phyloP scores from a whole-genome alignment of 2,113 vertebrate species.

The Capra hircus region DNA sequence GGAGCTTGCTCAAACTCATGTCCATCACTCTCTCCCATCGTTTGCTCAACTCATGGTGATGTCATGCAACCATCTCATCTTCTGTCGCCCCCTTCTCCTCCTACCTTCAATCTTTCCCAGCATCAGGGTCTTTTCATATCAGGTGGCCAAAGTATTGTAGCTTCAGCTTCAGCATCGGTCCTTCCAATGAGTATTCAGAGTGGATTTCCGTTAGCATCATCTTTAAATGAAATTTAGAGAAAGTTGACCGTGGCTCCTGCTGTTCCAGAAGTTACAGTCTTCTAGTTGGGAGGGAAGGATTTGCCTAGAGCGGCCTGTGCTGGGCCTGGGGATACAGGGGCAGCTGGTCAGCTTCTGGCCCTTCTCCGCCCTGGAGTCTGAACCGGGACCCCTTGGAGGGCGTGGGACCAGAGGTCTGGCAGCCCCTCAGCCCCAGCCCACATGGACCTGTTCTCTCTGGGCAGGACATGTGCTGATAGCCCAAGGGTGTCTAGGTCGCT shows the following conservation, averaged over 20 bases:
- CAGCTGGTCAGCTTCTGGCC: background rate
- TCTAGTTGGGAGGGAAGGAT: background rate
- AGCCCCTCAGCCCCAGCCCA: fast-evolving
- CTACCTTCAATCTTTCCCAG: background rate
- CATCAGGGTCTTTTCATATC: background rate
- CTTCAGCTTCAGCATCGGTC: background rate
- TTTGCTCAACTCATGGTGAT: background rate
- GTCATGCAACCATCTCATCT: background rate
- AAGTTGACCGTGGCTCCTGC: background rate
- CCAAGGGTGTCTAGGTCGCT: background rate
- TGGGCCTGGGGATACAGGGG: background rate
- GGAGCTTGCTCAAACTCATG: background rate
- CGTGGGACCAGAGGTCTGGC: background rate
- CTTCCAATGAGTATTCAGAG: background rate
- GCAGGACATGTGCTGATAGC: background rate
- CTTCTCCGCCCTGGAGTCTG: background rate
- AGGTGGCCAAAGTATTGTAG: background rate
- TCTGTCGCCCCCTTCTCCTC: background rate
- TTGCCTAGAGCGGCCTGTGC: fast-evolving
- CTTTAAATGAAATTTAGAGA: background rate
- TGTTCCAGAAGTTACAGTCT: background rate
- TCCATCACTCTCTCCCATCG: background rate
- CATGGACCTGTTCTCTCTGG: background rate
- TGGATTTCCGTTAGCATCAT: background rate
- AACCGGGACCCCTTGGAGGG: fast-evolving